Conservation (phyloP, 2,888 invertebrate species). For the Drosophila nr. medialis region DNA sequence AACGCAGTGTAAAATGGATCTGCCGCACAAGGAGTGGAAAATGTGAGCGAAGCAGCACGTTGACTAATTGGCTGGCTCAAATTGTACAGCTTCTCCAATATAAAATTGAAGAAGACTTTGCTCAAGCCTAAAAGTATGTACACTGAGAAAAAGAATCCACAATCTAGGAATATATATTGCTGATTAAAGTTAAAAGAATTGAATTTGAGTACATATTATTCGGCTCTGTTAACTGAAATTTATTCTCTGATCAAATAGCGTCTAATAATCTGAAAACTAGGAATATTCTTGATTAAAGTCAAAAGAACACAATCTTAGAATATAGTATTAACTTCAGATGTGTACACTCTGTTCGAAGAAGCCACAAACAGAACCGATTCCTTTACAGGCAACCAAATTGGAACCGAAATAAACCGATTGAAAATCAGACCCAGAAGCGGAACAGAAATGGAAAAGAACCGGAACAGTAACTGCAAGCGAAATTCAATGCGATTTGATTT, state of each 20-base stretch:
- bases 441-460: too few relatives aligned
- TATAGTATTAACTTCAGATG: background rate
- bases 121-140: background rate
- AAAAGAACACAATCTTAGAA: background rate
- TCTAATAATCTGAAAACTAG: background rate
- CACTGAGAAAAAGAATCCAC: background rate
- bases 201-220: background rate
- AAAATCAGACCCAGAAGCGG: too few relatives aligned
- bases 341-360: background rate
- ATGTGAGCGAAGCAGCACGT: constrained; percentile 5
- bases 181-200: background rate
- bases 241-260: background rate
- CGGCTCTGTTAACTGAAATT: background rate
- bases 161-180: background rate
- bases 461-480: too few relatives aligned
- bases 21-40: background rate
- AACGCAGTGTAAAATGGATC: constrained; percentile 1
- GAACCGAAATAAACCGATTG: background rate
- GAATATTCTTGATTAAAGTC: background rate
- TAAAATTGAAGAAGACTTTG: background rate
- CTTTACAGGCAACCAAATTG: too few relatives aligned
- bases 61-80: constrained; percentile 46
- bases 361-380: background rate
- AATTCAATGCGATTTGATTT: background rate
- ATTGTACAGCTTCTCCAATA: background rate